These are phyloP conservation scores for Netelia fuscicornis DNA, from an alignment of 2,888 invertebrate genomes.

Conservation along the genomic window DNA sequence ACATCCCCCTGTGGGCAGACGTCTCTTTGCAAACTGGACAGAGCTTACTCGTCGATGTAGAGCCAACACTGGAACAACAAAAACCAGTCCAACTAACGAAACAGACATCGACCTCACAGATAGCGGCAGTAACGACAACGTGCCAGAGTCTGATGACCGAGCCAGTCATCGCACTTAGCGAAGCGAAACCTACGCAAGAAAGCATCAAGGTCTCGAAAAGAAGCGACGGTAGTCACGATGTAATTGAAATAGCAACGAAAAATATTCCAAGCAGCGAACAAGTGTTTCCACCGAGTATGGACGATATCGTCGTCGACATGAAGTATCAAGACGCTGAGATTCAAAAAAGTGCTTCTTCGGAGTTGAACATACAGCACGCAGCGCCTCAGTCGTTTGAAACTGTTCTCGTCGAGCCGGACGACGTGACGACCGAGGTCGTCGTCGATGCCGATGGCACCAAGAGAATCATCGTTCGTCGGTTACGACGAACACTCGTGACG, in stretches of 20 bases:
- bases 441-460: conserved; percentile 93
- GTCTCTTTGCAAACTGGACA: conserved; percentile 83
- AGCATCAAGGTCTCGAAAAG: conserved; percentile 81
- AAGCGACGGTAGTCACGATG: conserved; percentile 81
- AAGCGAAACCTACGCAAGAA: conserved; percentile 76
- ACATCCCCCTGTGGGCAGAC: conserved; percentile 79
- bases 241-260: conserved; percentile 83
- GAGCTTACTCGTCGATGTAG: conserved; percentile 78
- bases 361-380: conserved; percentile 90
- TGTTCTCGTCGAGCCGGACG: conserved; percentile 92
- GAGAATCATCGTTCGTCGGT: conserved; percentile 91
- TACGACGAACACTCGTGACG: conserved; percentile 88
- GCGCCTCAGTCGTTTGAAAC: conserved; percentile 93
- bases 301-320: conserved; percentile 90
- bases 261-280: conserved; percentile 73
- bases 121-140: conserved; percentile 71
- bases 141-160: conserved; percentile 76
- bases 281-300: conserved; percentile 78
- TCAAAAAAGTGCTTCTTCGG: conserved; percentile 87
- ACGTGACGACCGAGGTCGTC: conserved; percentile 92
- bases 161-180: conserved; percentile 63
- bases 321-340: conserved; percentile 88
- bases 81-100: conserved; percentile 78
- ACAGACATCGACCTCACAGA: conserved; percentile 79
- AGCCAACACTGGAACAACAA: conserved; percentile 65